Conservation (phyloP, 2,113 vertebrate species). For the Trinectes maculatus region DNA sequence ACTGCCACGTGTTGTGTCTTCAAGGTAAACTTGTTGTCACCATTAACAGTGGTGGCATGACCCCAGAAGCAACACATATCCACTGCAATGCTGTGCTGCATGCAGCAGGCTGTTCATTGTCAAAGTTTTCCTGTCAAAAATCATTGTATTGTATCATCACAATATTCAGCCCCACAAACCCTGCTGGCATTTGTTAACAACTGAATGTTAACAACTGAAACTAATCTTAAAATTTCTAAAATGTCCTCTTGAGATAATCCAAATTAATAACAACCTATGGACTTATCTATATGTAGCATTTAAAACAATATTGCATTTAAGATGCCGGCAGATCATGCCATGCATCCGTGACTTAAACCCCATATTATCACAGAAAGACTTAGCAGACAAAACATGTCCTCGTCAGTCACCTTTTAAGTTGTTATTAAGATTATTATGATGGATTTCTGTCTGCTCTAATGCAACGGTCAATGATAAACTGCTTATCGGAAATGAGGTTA, state of each 20-base stretch:
- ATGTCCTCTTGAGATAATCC: too few relatives aligned
- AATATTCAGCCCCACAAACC: slow-evolving; percentile 49
- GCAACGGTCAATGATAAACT: not conserved
- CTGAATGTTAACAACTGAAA: too few relatives aligned
- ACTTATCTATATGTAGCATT: too few relatives aligned
- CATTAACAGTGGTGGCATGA: slow-evolving; percentile 37
- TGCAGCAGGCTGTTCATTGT: slow-evolving; percentile 62
- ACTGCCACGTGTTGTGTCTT: slow-evolving; percentile 34
- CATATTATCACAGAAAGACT: too few relatives aligned
- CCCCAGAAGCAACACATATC: slow-evolving; percentile 54
- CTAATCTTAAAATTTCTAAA: too few relatives aligned
- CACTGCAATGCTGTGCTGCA: slow-evolving; percentile 29
- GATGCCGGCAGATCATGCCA: too few relatives aligned
- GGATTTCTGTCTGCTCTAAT: not conserved
- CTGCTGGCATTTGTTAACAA: slow-evolving; percentile 39
- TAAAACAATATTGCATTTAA: too few relatives aligned
- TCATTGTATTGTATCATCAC: slow-evolving; percentile 55
- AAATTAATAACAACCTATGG: too few relatives aligned
- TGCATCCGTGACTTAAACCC: too few relatives aligned
- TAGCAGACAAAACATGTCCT: too few relatives aligned
- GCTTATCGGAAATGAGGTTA: not conserved
- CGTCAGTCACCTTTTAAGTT: not conserved
- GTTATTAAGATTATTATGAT: not conserved
- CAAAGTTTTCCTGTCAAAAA: slow-evolving; percentile 62
- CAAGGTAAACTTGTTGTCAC: slow-evolving; percentile 8